Evolutionary conservation across 2,797 vertebrate genomes (phyloP).

Genomic region (Cuculus canorus): DNA sequence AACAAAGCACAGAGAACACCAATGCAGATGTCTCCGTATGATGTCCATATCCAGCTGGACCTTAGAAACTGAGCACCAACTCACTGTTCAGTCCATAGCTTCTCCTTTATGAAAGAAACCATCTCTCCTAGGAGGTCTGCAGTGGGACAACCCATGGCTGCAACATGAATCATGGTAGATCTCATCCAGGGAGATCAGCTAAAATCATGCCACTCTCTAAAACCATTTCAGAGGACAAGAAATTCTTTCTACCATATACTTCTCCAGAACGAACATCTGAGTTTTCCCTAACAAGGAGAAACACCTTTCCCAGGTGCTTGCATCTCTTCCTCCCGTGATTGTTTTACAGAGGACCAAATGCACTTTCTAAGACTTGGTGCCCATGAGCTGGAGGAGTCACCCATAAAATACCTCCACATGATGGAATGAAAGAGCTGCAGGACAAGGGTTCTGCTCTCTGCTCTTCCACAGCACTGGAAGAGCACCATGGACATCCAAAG

Average conservation of each 20-base stretch:
- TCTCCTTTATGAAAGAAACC: background rate
- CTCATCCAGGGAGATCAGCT: background rate
- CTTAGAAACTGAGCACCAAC: fast-evolving
- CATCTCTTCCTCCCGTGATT: background rate
- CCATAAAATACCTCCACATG: fast-evolving
- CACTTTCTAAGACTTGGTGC: too few species aligned
- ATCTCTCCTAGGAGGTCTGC: background rate
- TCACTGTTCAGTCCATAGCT: background rate
- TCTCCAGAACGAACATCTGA: background rate
- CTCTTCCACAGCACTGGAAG: too few species aligned
- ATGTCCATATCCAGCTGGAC: fast-evolving
- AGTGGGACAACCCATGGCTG: fast-evolving
- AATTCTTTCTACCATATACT: background rate
- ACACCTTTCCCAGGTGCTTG: background rate
- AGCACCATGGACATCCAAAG: too few species aligned
- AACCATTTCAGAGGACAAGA: background rate
- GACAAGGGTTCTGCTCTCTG: background rate
- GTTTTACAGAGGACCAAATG: background rate
- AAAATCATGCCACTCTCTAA: background rate
- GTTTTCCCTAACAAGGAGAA: background rate
- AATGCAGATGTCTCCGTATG: fast-evolving
- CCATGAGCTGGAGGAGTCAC: background rate
- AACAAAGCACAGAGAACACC: fast-evolving
- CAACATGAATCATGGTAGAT: background rate
- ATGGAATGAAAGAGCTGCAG: background rate